Base-by-base conservation (phyloP, 2,797 vertebrate species). In the Arctocebus calabarensis region DNA sequence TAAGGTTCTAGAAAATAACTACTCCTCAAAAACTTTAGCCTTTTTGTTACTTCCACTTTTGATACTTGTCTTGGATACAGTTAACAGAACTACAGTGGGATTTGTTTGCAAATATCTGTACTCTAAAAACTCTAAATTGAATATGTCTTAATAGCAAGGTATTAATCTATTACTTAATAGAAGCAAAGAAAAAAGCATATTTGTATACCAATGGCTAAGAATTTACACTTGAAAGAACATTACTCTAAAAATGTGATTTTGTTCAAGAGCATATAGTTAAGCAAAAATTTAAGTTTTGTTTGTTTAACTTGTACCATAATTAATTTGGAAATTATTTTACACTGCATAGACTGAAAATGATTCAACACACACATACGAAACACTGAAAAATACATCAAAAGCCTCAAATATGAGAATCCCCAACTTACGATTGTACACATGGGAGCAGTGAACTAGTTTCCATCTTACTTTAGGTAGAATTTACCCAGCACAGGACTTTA, bases 391-490 rank as follows among this genome's bases (percentile, higher is more conserved):
- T 10, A 40, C 5, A 68, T 27, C 20, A 83, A 86, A 90, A 87
- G 22, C 4, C 52, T 93, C 68, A 20, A 90, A 73, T 55, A 17
- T 55, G 61, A 89, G 55, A 90, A 40, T 55, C 19, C 16, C 14
- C 52, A 94, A 70, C 1, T 91, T 84, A 57, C 10, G 1, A 22
- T 95, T 93, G 89, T 43, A 83, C 87, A 84, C 37, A 48, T 16
- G 29, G 52, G 1, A 79, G 88, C 17, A 55, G 22, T 48, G 93
- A 92, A 52, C 27, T 84, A 91, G 45, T 86, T 93, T 96, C 88
- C 68, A 81, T 66, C n/a, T 91, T 59, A 43, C 73, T 61, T 66
- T 40, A 94, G 34, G 74, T 90, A 95, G 73, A 95, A 94, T 90
- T 96, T 93, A 88, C 57, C 48, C 62, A 85, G 90, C 34, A 86